phyloP scores from a whole-genome alignment of 2,888 invertebrate species.

The Sesamia inferens region DNA sequence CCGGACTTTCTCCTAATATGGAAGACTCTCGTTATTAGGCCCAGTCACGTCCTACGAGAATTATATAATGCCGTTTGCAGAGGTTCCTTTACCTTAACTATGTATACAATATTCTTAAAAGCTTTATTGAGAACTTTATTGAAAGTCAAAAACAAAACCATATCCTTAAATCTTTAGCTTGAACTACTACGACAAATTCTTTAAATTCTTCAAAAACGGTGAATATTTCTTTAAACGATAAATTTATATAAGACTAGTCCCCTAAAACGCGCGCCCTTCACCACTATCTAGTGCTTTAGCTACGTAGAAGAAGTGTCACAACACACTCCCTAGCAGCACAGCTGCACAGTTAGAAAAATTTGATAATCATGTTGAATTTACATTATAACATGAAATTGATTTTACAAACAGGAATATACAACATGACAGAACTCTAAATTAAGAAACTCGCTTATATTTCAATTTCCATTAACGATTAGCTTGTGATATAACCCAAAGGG shows the following conservation, averaged over 20 bases:
- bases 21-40: slow-evolving; percentile 41
- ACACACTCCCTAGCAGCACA: neutral
- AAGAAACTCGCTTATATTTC: neutral
- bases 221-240: too few relatives aligned
- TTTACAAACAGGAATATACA: slow-evolving; percentile 1
- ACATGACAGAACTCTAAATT: neutral
- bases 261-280: neutral
- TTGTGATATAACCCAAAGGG: neutral
- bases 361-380: neutral
- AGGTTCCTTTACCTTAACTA: slow-evolving; percentile 6
- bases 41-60: slow-evolving; percentile 47
- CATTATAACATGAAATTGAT: neutral
- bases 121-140: too few relatives aligned
- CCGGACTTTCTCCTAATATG: slow-evolving; percentile 50
- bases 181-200: too few relatives aligned
- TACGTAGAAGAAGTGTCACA: neutral
- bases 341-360: neutral
- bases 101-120: neutral
- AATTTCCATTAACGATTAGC: slow-evolving; percentile 3
- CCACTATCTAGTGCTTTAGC: neutral
- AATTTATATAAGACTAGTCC: neutral
- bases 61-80: slow-evolving; percentile 24
- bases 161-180: too few relatives aligned
- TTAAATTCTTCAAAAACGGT: too few relatives aligned
- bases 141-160: too few relatives aligned